Evolutionary conservation across 2,797 vertebrate species (phyloP).

Genomic region (Etheostoma nigrum): DNA sequence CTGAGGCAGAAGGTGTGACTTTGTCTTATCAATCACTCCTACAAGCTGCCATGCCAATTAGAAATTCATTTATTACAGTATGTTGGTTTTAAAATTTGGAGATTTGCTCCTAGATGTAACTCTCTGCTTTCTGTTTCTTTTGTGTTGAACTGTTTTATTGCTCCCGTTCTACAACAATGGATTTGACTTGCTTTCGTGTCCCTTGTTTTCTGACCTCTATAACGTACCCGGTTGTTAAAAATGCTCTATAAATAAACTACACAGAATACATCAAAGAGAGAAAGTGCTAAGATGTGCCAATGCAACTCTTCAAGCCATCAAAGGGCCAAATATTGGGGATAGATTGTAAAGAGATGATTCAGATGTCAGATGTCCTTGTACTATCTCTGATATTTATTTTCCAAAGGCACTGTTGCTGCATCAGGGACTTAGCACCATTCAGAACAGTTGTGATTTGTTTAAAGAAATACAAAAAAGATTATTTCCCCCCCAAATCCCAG

Average conservation of each 20-base stretch:
- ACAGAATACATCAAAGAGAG: conserved; percentile 19
- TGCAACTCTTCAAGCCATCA: conserved; percentile 28
- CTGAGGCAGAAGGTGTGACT: conserved; percentile 18
- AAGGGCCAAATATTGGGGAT: conserved; percentile 12
- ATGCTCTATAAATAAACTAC: conserved; percentile 32
- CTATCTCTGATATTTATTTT: too few species aligned
- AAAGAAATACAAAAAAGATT: too few species aligned
- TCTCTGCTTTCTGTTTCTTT: not conserved
- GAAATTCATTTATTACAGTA: conserved; percentile 1
- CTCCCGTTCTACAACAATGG: not conserved
- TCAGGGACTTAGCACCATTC: too few species aligned
- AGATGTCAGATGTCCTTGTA: not conserved
- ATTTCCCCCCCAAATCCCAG: too few species aligned
- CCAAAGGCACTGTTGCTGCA: not conserved
- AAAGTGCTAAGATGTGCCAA: conserved; percentile 2
- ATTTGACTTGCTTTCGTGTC: conserved; percentile 15
- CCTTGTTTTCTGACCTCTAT: conserved; percentile 22
- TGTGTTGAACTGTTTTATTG: not conserved
- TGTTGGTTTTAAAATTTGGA: conserved; percentile 12
- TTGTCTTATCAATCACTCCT: conserved; percentile 8
- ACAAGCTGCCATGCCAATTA: conserved; percentile 1
- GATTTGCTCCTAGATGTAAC: conserved; percentile 6
- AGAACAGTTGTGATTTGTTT: too few species aligned
- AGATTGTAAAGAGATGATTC: conserved; percentile 18
- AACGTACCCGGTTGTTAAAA: conserved; percentile 20